phyloP scores from a whole-genome alignment of 2,113 vertebrate species.

The Microcebus griseorufus region DNA sequence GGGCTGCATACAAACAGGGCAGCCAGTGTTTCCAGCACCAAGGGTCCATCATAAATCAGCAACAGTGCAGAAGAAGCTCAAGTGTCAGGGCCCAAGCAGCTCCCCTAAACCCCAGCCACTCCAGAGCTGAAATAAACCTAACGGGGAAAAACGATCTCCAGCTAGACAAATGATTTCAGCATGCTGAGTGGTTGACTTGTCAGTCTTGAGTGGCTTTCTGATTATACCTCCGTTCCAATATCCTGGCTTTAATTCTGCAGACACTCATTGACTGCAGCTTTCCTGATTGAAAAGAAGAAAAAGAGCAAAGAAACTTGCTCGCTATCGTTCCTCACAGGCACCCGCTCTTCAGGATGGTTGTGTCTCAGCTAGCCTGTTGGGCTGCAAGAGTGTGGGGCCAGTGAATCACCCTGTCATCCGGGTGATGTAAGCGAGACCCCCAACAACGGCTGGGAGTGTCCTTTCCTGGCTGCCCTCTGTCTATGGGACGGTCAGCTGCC shows the following conservation, averaged over 20 bases:
- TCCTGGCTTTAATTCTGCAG: slow-evolving; percentile 53
- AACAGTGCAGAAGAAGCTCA: neutral
- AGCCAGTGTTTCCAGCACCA: slow-evolving; percentile 65
- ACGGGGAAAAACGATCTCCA: neutral
- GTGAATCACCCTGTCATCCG: neutral
- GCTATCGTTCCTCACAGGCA: neutral
- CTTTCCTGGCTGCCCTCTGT: neutral
- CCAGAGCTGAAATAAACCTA: slow-evolving; percentile 37
- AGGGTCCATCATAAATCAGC: slow-evolving; percentile 65
- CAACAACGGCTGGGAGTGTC: neutral
- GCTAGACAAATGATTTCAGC: slow-evolving; percentile 61
- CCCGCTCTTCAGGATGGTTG: neutral
- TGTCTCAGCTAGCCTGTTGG: neutral
- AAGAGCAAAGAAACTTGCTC: neutral
- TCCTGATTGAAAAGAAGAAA: slow-evolving; percentile 25
- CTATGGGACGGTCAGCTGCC: neutral
- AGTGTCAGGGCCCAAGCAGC: slow-evolving; percentile 26
- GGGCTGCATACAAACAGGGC: slow-evolving; percentile 46
- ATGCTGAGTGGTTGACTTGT: slow-evolving; percentile 20
- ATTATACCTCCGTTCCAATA: neutral
- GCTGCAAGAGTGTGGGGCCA: neutral
- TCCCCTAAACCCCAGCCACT: neutral
- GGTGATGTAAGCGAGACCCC: neutral
- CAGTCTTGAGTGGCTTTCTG: slow-evolving; percentile 5
- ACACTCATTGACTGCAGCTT: slow-evolving; percentile 4